A percentile compares a stretch with the other conserved stretches of the same genome.
Conservation (phyloP, 2,113 vertebrate species). For the Sinocyclocheilus anshuiensis region DNA sequence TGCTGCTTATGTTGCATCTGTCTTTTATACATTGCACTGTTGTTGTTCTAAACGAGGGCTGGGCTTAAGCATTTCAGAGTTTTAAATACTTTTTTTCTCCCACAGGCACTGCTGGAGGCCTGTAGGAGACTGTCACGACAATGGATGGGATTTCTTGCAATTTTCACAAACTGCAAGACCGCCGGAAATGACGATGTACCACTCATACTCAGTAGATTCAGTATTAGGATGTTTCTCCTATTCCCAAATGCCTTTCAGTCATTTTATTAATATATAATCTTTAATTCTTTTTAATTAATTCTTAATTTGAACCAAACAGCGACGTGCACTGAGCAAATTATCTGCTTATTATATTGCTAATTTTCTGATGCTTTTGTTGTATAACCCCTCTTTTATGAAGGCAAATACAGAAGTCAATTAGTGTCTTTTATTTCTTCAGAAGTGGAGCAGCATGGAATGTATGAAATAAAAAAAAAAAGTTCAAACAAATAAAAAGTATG, state of each 20-base stretch:
- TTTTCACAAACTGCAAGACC: neutral
- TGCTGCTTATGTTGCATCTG: neutral
- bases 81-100: constrained; percentile 13
- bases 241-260: neutral
- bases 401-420: constrained; percentile 62
- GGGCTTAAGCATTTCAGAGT: neutral
- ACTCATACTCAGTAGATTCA: neutral
- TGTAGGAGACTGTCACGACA: constrained; percentile 20
- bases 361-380: constrained; percentile 11
- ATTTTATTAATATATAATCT: neutral
- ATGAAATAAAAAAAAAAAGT: constrained; percentile 80
- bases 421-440: constrained; percentile 83
- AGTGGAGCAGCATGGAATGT: constrained; percentile 96
- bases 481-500: constrained; percentile 79
- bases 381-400: neutral
- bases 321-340: neutral
- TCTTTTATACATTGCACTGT: neutral
- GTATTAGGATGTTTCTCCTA: neutral
- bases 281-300: too few species aligned
- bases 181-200: constrained; percentile 10
- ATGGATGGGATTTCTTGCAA: constrained; percentile 31
- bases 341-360: neutral
- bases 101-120: constrained; percentile 31
- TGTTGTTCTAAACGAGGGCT: neutral
- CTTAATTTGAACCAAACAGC: neutral